Conservation (phyloP, 1,140 invertebrate species). For the Cardiocondyla obscurior region DNA sequence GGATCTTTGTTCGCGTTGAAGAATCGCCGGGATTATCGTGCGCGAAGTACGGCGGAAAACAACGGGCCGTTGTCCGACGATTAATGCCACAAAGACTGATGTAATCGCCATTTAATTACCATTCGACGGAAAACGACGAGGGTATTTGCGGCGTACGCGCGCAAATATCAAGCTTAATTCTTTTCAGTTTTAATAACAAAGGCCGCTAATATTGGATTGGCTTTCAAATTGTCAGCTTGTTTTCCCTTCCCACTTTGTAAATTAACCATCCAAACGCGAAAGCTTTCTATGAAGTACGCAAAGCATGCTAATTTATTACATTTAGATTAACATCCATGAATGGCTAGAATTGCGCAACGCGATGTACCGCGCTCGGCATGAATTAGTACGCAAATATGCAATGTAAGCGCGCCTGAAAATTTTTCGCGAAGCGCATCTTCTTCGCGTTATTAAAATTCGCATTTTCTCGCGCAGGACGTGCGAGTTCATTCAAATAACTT, state of each 20-base stretch:
- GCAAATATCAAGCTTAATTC: not conserved
- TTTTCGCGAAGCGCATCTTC: not conserved
- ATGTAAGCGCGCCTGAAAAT: not conserved
- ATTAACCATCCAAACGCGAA: not conserved
- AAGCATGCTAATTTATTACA: not conserved
- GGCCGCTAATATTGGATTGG: not conserved
- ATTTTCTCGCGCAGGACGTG: not conserved
- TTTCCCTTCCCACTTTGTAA: not conserved
- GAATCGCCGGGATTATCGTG: not conserved
- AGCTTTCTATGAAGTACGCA: not conserved
- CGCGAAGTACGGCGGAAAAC: not conserved
- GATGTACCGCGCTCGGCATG: not conserved
- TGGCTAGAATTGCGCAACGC: not conserved
- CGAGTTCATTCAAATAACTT: slow-evolving; percentile 42
- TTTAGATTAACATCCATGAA: not conserved
- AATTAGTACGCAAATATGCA: not conserved
- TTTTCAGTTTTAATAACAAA: not conserved
- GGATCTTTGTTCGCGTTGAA: slow-evolving; percentile 14
- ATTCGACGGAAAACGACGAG: not conserved
- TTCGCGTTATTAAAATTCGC: not conserved
- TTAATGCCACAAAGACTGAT: not conserved
- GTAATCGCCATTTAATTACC: slow-evolving; percentile 30
- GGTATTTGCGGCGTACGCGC: not conserved
- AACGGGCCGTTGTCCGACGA: not conserved
- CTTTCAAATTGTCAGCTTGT: not conserved